phyloP scores from a whole-genome alignment of 2,113 vertebrate genomes.

The Cynocephalus volans region DNA sequence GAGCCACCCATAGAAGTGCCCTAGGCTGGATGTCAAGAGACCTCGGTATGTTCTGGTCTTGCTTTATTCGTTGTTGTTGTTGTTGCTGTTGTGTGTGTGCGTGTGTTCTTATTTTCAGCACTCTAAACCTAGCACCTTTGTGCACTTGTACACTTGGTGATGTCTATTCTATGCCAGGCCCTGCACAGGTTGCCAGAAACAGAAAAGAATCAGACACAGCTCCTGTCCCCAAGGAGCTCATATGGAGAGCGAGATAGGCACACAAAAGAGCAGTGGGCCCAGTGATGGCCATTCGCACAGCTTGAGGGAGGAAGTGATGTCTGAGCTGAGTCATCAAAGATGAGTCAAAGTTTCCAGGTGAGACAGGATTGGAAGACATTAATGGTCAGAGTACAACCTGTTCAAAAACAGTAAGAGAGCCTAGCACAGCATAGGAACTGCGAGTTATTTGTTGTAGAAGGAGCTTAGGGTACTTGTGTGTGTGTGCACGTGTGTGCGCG shows the following conservation, averaged over 20 bases:
- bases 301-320: background rate
- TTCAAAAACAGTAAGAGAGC: slow-evolving; percentile 26
- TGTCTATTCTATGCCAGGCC: slow-evolving; percentile 9
- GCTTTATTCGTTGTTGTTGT: background rate
- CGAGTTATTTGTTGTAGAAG: background rate
- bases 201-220: background rate
- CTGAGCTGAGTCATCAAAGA: slow-evolving; percentile 65
- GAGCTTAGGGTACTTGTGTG: background rate
- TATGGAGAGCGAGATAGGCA: background rate
- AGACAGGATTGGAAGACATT: slow-evolving; percentile 42
- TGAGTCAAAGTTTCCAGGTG: slow-evolving; percentile 70
- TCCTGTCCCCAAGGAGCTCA: background rate
- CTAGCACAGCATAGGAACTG: background rate
- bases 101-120: background rate
- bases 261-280: background rate
- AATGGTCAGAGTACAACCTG: slow-evolving; percentile 58
- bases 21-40: background rate
- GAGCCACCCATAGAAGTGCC: background rate
- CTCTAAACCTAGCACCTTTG: background rate
- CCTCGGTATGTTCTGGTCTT: background rate
- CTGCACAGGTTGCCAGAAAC: background rate
- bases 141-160: background rate
- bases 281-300: background rate
- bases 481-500: background rate
- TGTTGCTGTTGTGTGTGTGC: background rate